Conservation (phyloP, 2,888 invertebrate species). For the Sceliomorpha sp. region DNA sequence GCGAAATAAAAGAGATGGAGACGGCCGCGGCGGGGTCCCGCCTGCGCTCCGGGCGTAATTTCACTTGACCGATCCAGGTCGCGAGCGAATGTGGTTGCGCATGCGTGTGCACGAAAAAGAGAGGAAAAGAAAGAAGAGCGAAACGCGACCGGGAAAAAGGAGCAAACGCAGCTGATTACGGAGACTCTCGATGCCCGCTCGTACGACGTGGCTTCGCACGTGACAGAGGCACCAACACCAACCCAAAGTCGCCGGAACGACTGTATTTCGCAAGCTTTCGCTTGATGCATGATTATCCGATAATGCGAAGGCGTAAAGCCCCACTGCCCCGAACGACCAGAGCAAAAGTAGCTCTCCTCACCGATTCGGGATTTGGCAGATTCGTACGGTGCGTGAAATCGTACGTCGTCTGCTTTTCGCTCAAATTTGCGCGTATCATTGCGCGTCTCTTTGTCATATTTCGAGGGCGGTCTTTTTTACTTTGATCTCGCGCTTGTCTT, state of each 20-base stretch:
- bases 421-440: too few species aligned
- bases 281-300: slow-evolving; percentile 60
- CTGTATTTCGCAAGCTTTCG: slow-evolving; percentile 65
- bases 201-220: slow-evolving; percentile 49
- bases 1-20: slow-evolving; percentile 42
- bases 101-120: slow-evolving; percentile 21
- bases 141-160: slow-evolving; percentile 51
- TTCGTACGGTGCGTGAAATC: slow-evolving; percentile 37
- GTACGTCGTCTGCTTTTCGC: slow-evolving; percentile 38
- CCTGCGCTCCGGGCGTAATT: slow-evolving; percentile 74
- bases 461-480: too few species aligned
- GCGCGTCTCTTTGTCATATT: too few species aligned
- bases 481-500: too few species aligned
- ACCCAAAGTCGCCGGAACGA: slow-evolving; percentile 53
- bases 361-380: slow-evolving; percentile 29
- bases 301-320: slow-evolving; percentile 50
- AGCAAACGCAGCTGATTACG: slow-evolving; percentile 57
- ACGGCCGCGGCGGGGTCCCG: slow-evolving; percentile 65
- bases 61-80: slow-evolving; percentile 74
- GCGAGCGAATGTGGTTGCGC: slow-evolving; percentile 40
- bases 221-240: too few species aligned
- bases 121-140: slow-evolving; percentile 22
- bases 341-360: slow-evolving; percentile 43
- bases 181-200: slow-evolving; percentile 12
- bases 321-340: slow-evolving; percentile 33